Percentiles rank a stretch among this genome's conserved stretches.
Conservation (phyloP, 2,113 vertebrate genomes). For the Mandrillus leucophaeus region DNA sequence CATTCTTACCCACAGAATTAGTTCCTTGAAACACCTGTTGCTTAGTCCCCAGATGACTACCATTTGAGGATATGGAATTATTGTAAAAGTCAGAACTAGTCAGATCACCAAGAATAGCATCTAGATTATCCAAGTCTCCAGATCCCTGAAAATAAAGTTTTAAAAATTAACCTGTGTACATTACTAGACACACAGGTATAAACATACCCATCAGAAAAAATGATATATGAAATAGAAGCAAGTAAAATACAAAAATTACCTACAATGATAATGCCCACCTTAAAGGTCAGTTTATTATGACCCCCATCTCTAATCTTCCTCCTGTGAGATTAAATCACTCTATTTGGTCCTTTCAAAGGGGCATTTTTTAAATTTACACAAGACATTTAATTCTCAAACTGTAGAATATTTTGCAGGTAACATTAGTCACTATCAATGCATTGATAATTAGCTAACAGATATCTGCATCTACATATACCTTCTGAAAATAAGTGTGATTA, state of each 20-base stretch:
- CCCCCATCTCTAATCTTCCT: neutral
- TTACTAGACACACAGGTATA: neutral
- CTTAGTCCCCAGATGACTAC: constrained; percentile 87
- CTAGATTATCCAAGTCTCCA: constrained; percentile 91
- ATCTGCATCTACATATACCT: neutral
- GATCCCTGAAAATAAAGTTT: constrained; percentile 84
- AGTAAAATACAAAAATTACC: neutral
- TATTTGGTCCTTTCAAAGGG: neutral
- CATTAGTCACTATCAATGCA: neutral
- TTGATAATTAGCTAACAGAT: neutral
- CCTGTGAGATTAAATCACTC: neutral
- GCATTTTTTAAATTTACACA: neutral
- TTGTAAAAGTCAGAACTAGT: constrained; percentile 92
- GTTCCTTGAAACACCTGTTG: constrained; percentile 85
- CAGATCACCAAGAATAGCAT: constrained; percentile 95
- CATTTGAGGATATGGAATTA: constrained; percentile 87
- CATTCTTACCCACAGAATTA: constrained; percentile 82
- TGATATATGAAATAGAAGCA: neutral
- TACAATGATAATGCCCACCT: neutral
- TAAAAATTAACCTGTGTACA: neutral
- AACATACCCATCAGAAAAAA: neutral
- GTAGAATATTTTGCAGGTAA: neutral
- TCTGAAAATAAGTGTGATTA: neutral
- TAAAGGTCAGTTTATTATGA: neutral
- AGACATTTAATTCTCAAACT: neutral